phyloP scores from a whole-genome alignment of 2,113 vertebrate species.

The Bubo scandiacus region DNA sequence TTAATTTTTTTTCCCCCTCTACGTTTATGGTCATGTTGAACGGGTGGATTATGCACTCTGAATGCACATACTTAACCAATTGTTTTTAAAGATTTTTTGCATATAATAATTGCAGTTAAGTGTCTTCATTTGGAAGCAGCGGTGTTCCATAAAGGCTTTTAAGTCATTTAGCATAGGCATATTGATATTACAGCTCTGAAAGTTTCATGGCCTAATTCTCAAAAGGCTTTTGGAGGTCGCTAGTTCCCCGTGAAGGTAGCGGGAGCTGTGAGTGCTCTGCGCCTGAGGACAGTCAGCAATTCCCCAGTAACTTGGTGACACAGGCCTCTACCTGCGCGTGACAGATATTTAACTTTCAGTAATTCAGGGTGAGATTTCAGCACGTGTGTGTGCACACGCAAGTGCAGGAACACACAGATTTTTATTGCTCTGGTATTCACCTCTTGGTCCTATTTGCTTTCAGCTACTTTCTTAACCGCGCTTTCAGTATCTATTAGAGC shows the following conservation, averaged over 20 bases:
- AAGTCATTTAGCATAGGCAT: neutral
- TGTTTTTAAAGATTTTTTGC: neutral
- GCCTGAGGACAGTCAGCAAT: neutral
- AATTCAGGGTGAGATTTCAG: neutral
- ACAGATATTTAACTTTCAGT: neutral
- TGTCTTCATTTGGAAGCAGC: neutral
- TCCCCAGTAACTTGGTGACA: neutral
- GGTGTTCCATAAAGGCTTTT: rapidly evolving
- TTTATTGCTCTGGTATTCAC: neutral
- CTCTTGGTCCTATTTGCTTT: slow-evolving; percentile 26
- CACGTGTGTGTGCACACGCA: neutral
- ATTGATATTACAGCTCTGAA: neutral
- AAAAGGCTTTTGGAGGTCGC: neutral
- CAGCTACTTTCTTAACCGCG: slow-evolving; percentile 51
- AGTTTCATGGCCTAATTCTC: neutral
- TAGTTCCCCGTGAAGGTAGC: rapidly evolving
- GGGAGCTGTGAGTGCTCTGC: neutral
- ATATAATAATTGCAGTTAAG: neutral
- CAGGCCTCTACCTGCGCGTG: neutral
- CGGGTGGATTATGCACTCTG: neutral
- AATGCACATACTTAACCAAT: neutral
- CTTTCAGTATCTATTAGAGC: slow-evolving; percentile 59
- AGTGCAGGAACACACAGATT: neutral
- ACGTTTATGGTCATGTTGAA: slow-evolving; percentile 25
- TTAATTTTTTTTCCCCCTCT: neutral